phyloP scores from a whole-genome alignment of 2,888 invertebrate genomes.

The Hipparchia sbordonii region DNA sequence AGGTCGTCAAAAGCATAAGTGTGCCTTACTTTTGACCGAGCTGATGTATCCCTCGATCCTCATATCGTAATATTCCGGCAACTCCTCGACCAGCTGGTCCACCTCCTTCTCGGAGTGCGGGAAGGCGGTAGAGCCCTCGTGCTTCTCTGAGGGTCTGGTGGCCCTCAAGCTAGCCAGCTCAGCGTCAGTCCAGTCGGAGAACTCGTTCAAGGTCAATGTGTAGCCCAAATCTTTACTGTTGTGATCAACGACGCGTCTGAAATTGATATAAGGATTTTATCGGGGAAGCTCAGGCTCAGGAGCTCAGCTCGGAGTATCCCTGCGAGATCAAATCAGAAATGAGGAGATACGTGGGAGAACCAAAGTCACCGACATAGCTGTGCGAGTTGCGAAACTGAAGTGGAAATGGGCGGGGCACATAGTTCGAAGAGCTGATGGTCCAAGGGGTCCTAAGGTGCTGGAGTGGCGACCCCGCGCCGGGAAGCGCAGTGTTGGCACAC shows the following conservation, averaged over 20 bases:
- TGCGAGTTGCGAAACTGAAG: too few relatives aligned
- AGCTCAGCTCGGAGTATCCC: too few relatives aligned
- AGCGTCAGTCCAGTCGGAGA: constrained; percentile 21
- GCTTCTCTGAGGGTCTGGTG: constrained; percentile 38
- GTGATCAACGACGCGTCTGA: constrained; percentile 21
- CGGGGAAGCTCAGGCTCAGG: too few relatives aligned
- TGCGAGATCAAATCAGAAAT: too few relatives aligned
- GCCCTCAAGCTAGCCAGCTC: constrained; percentile 44
- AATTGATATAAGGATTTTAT: background rate
- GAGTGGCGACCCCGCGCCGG: too few relatives aligned
- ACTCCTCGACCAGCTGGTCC: constrained; percentile 39
- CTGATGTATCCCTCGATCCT: constrained; percentile 53
- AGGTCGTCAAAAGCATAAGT: too few relatives aligned
- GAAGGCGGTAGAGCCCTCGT: constrained; percentile 43
- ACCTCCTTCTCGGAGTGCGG: constrained; percentile 47
- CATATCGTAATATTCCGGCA: constrained; percentile 55
- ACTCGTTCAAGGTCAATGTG: constrained; percentile 17
- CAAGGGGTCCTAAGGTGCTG: too few relatives aligned
- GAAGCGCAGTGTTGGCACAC: too few relatives aligned
- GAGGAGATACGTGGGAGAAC: too few relatives aligned
- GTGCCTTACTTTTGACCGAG: constrained; percentile 49
- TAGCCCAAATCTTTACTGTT: constrained; percentile 15
- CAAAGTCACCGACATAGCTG: too few relatives aligned
- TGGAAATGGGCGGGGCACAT: too few relatives aligned
- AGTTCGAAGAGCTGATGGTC: too few relatives aligned